These are phyloP conservation scores for Leucopsar rothschildi DNA, from an alignment of 2,113 vertebrate species.

Conservation along the genomic window DNA sequence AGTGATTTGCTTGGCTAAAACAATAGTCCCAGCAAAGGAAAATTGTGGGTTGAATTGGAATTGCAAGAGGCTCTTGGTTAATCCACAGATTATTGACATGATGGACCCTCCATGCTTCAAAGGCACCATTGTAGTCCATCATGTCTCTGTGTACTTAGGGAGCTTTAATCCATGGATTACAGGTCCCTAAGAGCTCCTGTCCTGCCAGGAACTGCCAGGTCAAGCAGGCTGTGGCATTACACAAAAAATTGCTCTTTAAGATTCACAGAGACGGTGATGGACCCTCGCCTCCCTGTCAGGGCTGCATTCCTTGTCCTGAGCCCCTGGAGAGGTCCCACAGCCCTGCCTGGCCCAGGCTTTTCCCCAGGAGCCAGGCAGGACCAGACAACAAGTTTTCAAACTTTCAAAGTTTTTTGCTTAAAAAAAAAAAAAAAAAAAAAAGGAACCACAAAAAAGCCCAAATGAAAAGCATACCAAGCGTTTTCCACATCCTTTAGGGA, in stretches of 20 bases:
- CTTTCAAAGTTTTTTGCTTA: no score
- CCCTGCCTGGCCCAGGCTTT: background rate
- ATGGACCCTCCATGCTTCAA: background rate
- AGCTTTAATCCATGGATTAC: background rate
- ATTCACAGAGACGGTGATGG: accelerated
- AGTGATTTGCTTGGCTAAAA: slow-evolving; percentile 16
- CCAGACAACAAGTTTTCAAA: background rate
- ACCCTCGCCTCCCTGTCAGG: accelerated
- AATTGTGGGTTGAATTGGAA: background rate
- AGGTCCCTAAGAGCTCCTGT: background rate
- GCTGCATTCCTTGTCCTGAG: accelerated
- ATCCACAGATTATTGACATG: background rate
- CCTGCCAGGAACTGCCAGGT: background rate
- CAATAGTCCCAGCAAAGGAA: background rate
- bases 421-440: background rate
- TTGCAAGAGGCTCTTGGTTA: background rate
- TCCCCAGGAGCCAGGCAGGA: background rate
- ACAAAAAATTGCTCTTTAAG: background rate
- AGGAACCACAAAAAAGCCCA: background rate
- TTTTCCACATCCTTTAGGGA: slow-evolving; percentile 24
- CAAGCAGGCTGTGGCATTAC: background rate
- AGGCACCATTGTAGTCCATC: background rate
- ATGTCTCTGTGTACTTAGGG: background rate
- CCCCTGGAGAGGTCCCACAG: background rate
- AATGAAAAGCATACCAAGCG: background rate